Conservation (phyloP, 2,113 vertebrate species). For the Tragelaphus imberbis region DNA sequence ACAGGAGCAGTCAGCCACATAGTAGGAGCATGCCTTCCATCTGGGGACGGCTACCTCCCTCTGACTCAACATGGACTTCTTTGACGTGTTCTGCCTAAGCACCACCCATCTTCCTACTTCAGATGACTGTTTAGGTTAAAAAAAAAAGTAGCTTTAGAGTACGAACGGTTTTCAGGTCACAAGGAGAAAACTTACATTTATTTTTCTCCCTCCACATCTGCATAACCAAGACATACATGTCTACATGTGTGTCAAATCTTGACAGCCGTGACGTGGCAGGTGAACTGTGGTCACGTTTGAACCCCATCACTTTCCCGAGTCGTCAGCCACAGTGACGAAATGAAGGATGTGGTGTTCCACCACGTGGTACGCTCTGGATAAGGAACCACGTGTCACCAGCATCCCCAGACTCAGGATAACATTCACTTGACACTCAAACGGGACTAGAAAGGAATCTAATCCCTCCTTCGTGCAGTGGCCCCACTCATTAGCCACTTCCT, state of each 20-base stretch:
- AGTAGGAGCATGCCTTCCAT: background rate
- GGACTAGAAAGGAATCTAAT: background rate
- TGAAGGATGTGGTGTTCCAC: background rate
- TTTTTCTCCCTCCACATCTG: background rate
- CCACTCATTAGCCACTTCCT: conserved; percentile 18
- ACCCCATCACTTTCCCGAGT: background rate
- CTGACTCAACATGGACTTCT: background rate
- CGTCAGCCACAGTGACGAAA: background rate
- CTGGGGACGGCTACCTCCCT: background rate
- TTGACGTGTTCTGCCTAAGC: background rate
- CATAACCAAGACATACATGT: background rate
- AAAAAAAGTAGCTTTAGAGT: background rate
- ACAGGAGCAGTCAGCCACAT: background rate
- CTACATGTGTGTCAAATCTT: background rate
- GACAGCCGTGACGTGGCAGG: background rate
- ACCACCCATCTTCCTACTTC: background rate
- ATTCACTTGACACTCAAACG: background rate
- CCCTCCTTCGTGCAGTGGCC: background rate
- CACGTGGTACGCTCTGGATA: background rate
- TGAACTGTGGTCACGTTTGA: background rate
- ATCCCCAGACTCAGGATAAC: background rate
- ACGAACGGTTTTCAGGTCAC: background rate
- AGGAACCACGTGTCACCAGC: background rate
- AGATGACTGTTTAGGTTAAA: background rate
- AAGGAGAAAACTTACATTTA: background rate